Percentiles rank a stretch among this genome's conserved stretches.
Conservation (phyloP, 1,140 invertebrate genomes). For the Antheraea pernyi region DNA sequence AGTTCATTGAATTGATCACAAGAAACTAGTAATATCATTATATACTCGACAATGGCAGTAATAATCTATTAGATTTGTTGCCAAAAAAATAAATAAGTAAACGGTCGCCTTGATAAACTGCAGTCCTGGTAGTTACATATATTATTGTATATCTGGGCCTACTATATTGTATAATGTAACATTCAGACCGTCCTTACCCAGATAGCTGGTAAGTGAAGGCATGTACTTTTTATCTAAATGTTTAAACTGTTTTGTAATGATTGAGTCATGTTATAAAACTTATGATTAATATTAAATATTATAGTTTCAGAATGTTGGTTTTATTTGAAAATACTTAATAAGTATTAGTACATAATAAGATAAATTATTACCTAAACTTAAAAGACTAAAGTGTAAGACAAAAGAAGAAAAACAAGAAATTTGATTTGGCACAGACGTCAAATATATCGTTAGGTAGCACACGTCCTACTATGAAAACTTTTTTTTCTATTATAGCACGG, state of each 20-base stretch:
- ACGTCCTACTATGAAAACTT: too few relatives aligned
- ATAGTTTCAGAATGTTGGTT: slow-evolving; percentile 66
- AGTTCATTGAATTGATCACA: too few relatives aligned
- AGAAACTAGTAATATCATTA: too few relatives aligned
- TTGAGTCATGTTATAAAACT: slow-evolving; percentile 77
- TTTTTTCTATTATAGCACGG: too few relatives aligned
- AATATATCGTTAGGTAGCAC: too few relatives aligned
- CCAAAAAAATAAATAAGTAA: background rate
- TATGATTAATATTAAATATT: slow-evolving; percentile 74
- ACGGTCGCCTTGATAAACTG: background rate
- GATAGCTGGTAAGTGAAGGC: slow-evolving; percentile 70
- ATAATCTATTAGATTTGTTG: too few relatives aligned
- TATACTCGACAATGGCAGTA: too few relatives aligned
- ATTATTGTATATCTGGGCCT: slow-evolving; percentile 63
- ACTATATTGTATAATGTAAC: slow-evolving; percentile 71
- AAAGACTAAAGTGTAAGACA: too few relatives aligned
- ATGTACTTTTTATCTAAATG: slow-evolving; percentile 64
- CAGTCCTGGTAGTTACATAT: slow-evolving; percentile 3
- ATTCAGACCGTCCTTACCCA: slow-evolving; percentile 74
- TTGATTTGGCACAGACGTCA: too few relatives aligned
- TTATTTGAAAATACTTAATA: slow-evolving; percentile 21
- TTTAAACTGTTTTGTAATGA: slow-evolving; percentile 76
- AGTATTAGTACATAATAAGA: too few relatives aligned
- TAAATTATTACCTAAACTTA: too few relatives aligned
- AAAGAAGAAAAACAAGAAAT: too few relatives aligned